Conservation (phyloP, 2,888 invertebrate species). For the Apodemia zela region DNA sequence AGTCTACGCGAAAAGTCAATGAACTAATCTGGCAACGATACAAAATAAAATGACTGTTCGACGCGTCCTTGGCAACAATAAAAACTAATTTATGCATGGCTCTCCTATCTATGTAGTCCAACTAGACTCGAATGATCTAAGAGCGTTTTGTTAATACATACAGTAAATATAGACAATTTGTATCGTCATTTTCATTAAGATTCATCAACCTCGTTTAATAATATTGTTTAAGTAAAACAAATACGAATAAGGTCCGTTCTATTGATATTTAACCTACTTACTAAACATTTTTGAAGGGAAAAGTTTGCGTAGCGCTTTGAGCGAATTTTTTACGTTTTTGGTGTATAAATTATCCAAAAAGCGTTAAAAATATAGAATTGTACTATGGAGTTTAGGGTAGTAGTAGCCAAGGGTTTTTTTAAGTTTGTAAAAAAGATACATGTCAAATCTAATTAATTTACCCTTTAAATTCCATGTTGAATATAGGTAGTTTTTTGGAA, state of each 20-base stretch:
- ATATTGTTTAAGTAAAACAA: neutral
- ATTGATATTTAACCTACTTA: neutral
- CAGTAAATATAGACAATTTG: neutral
- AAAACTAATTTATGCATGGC: neutral
- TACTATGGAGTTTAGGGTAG: no score
- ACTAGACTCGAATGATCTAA: neutral
- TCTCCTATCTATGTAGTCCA: slow-evolving; percentile 1
- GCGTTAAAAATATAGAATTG: no score
- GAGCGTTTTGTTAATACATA: neutral
- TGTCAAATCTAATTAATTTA: no score
- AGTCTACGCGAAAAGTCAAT: slow-evolving; percentile 68
- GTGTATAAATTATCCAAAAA: no score
- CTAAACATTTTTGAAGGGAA: no score
- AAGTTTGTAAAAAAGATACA: no score
- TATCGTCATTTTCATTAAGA: neutral
- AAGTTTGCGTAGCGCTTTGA: no score
- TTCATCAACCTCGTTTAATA: neutral
- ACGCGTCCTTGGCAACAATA: slow-evolving; percentile 12
- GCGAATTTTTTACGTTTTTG: no score
- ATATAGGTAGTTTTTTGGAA: no score
- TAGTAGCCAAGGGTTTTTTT: no score
- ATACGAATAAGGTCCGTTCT: neutral
- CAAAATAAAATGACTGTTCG: slow-evolving; percentile 9
- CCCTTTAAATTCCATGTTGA: no score
- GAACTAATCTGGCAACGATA: slow-evolving; percentile 60